Conservation (phyloP, 2,888 invertebrate species). For the Dryocosmus kuriphilus region DNA sequence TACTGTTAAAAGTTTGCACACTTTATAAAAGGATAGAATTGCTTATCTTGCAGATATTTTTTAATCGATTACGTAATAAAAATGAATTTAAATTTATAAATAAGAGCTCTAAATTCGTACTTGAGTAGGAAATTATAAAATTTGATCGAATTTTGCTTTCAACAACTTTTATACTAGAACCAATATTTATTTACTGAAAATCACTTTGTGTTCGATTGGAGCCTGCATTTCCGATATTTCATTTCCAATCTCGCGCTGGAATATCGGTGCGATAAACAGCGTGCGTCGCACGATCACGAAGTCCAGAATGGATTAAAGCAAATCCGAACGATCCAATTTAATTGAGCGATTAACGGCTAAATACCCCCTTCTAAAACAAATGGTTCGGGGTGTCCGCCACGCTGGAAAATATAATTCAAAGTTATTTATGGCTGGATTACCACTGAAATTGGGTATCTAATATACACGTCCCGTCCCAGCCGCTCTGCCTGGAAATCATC, state of each 20-base stretch:
- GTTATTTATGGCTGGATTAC: slow-evolving; percentile 77
- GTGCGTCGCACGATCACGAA: slow-evolving; percentile 49
- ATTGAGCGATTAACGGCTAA: slow-evolving; percentile 78
- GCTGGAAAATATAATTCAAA: slow-evolving; percentile 76
- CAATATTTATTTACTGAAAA: slow-evolving; percentile 29
- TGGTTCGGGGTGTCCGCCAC: slow-evolving; percentile 65
- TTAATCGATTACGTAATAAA: background rate
- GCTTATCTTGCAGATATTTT: background rate
- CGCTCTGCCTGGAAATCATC: slow-evolving; percentile 64
- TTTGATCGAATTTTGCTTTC: background rate
- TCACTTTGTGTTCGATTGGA: slow-evolving; percentile 17
- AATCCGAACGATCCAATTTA: slow-evolving; percentile 76
- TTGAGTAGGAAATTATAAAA: background rate
- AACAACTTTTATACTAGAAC: background rate
- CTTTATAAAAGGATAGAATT: background rate
- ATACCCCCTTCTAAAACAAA: slow-evolving; percentile 68
- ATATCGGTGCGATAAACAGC: slow-evolving; percentile 46
- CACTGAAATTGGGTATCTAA: slow-evolving; percentile 75
- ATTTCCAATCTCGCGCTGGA: slow-evolving; percentile 15
- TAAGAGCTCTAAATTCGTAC: too few species aligned
- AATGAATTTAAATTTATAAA: background rate
- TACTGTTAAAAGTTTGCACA: slow-evolving; percentile 9
- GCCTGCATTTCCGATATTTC: background rate
- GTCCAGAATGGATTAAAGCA: slow-evolving; percentile 71
- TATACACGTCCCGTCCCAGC: slow-evolving; percentile 71